A percentile compares a stretch with the other conserved stretches of the same genome.
These are phyloP conservation scores for Cerastis rubricosa DNA, from an alignment of 2,888 invertebrate genomes.

Conservation along the genomic window DNA sequence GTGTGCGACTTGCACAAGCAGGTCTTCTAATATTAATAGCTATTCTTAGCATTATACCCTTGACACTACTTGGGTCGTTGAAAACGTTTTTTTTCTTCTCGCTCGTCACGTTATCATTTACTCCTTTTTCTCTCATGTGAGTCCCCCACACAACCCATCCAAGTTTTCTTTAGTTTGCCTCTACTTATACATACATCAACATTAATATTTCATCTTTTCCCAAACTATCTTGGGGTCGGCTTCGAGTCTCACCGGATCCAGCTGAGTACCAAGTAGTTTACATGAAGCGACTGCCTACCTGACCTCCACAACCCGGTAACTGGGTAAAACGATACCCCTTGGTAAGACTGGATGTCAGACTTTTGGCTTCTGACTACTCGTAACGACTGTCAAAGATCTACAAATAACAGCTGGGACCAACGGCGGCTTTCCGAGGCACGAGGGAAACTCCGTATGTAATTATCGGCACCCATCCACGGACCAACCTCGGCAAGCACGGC, in stretches of 20 bases:
- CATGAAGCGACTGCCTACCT: too few species aligned
- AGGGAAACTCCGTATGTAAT: not conserved
- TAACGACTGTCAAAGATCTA: too few species aligned
- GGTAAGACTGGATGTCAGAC: too few species aligned
- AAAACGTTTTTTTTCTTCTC: not conserved
- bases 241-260: too few species aligned
- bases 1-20: not conserved
- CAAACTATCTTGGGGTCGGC: too few species aligned
- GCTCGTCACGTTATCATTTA: not conserved
- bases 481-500: not conserved
- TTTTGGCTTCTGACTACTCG: too few species aligned
- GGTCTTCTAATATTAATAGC: constrained; percentile 16
- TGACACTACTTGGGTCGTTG: not conserved
- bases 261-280: too few species aligned
- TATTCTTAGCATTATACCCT: not conserved
- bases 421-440: not conserved
- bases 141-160: not conserved
- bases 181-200: not conserved
- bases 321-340: too few species aligned
- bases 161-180: not conserved
- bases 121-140: not conserved
- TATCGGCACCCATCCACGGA: not conserved
- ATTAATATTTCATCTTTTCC: too few species aligned
- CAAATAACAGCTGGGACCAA: too few species aligned
- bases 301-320: too few species aligned